Percentiles rank a stretch among this genome's conserved stretches.
Conservation (phyloP, 2,888 invertebrate species). For the Lasius fuliginosus region DNA sequence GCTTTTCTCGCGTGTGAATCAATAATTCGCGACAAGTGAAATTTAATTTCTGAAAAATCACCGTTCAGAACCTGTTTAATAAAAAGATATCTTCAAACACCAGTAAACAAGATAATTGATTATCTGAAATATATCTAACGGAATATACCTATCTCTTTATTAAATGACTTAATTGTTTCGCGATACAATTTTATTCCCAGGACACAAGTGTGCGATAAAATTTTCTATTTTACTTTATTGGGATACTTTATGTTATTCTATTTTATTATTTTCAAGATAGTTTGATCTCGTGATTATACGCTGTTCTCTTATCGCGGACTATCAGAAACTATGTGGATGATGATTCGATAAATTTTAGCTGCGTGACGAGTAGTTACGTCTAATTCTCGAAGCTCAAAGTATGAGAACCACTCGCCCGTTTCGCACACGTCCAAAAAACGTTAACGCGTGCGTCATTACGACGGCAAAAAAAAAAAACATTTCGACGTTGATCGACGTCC, state of each 20-base stretch:
- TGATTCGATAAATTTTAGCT: slow-evolving; percentile 8
- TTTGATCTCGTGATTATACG: neutral
- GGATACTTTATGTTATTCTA: neutral
- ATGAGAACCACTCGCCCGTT: slow-evolving; percentile 30
- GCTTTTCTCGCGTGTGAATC: neutral
- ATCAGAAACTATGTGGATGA: neutral
- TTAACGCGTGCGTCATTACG: slow-evolving; percentile 26
- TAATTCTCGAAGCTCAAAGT: slow-evolving; percentile 8
- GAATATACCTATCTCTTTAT: neutral
- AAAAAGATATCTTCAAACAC: neutral
- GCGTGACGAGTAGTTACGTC: neutral
- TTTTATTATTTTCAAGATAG: neutral
- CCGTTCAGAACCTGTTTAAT: neutral
- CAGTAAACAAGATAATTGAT: neutral
- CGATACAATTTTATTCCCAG: neutral
- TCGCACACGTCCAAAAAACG: neutral
- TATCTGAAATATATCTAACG: neutral
- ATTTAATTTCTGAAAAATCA: neutral
- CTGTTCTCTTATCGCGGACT: neutral
- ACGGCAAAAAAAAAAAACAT: neutral
- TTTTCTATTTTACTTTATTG: neutral
- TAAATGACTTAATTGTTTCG: neutral
- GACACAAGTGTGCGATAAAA: neutral
- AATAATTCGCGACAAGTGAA: neutral
- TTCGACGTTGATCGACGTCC: slow-evolving; percentile 14